These are phyloP conservation scores for Chinchilla lanigera DNA, from an alignment of 2,113 vertebrate genomes.

Conservation along the genomic window DNA sequence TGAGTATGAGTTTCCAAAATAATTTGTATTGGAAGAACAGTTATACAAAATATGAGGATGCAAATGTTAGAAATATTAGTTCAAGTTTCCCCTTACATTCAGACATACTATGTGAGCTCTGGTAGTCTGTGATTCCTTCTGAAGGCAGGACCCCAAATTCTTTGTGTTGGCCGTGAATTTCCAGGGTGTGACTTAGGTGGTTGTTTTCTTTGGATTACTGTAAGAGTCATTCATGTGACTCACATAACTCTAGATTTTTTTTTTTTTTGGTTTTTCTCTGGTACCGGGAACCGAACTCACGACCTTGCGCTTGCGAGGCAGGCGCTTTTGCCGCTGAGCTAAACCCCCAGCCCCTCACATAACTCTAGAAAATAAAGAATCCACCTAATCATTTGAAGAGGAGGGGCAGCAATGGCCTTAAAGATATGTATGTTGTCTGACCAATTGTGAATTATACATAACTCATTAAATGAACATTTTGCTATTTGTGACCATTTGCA, in stretches of 20 bases:
- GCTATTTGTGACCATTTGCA: background rate
- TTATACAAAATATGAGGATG: slow-evolving; percentile 13
- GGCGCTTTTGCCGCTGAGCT: too few species aligned
- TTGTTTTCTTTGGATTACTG: slow-evolving; percentile 9
- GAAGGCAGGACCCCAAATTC: background rate
- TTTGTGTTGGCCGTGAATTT: background rate
- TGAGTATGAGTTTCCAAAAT: slow-evolving; percentile 31
- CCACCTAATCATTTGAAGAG: background rate
- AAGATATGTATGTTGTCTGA: background rate
- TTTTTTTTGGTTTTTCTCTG: too few species aligned
- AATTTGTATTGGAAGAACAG: slow-evolving; percentile 29
- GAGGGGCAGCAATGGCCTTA: background rate
- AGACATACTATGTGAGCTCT: background rate
- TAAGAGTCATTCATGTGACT: slow-evolving; percentile 10
- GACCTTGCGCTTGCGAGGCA: too few species aligned
- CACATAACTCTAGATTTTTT: background rate
- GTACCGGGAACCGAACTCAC: too few species aligned
- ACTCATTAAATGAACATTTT: slow-evolving; percentile 36
- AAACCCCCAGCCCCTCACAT: too few species aligned
- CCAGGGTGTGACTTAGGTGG: background rate
- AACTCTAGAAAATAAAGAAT: slow-evolving; percentile 3
- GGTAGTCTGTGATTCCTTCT: background rate
- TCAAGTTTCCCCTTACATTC: background rate
- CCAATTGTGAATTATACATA: background rate
- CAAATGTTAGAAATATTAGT: background rate